Conservation (phyloP, 92 coral and sea anemone genomes). For the Parazoanthus atlanticus region DNA sequence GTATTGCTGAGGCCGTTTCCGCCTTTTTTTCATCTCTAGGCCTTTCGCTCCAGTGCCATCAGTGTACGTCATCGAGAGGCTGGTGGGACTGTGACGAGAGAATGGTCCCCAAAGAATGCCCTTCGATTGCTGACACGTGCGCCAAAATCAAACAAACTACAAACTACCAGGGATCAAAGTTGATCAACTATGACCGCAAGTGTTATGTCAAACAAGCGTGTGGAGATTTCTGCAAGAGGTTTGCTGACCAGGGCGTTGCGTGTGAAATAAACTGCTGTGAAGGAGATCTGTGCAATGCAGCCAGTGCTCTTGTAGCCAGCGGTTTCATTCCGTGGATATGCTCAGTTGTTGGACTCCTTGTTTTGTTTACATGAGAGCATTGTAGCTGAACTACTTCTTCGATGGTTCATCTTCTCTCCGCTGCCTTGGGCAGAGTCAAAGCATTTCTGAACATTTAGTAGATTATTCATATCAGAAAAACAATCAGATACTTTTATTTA, state of each 20-base stretch:
- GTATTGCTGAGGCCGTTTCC: too few species aligned
- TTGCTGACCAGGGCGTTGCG: background rate
- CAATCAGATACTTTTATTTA: too few species aligned
- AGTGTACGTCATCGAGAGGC: slow-evolving; percentile 35
- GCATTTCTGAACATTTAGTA: too few species aligned
- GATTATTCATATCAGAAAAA: too few species aligned
- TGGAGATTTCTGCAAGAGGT: slow-evolving; percentile 40
- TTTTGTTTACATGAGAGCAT: too few species aligned
- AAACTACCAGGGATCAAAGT: slow-evolving; percentile 18
- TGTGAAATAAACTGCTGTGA: slow-evolving; percentile 42
- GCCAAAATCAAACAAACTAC: slow-evolving; percentile 38
- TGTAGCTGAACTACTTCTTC: too few species aligned
- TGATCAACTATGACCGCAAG: slow-evolving; percentile 39
- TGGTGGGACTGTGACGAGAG: slow-evolving; percentile 42
- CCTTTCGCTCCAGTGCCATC: slow-evolving; percentile 23
- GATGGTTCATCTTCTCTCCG: too few species aligned
- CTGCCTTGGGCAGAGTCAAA: too few species aligned
- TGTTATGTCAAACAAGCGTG: slow-evolving; percentile 45
- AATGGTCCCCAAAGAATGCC: slow-evolving; percentile 29
- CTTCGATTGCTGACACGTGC: slow-evolving; percentile 41
- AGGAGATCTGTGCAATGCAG: slow-evolving; percentile 25
- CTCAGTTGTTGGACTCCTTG: background rate
- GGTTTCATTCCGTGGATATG: slow-evolving; percentile 12
- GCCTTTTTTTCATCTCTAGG: slow-evolving; percentile 19
- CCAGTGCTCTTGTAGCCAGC: background rate